A percentile compares a stretch with the other conserved stretches of the same genome.
Conservation (phyloP, 2,888 invertebrate species). For the Hemaris fuciformis region DNA sequence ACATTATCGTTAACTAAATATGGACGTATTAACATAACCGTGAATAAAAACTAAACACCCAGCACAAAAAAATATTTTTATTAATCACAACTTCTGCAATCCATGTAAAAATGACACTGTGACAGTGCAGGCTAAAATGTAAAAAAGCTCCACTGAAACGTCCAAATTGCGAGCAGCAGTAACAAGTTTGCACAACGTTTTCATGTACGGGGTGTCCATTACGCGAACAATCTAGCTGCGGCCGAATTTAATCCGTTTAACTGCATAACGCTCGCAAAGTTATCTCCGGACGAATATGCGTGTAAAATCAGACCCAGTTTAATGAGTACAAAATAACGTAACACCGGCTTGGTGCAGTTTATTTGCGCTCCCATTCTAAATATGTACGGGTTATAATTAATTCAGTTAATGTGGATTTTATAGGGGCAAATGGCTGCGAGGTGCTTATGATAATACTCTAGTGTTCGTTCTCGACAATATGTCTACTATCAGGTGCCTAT, state of each 20-base stretch:
- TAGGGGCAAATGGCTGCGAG: not conserved
- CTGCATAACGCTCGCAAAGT: slow-evolving; percentile 60
- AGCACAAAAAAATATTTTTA: no score
- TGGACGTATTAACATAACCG: no score
- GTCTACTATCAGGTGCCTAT: not conserved
- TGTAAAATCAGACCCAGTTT: slow-evolving; percentile 60
- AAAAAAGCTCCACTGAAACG: slow-evolving; percentile 9
- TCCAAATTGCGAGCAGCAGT: slow-evolving; percentile 28
- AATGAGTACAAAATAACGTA: slow-evolving; percentile 65
- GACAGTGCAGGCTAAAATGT: not conserved
- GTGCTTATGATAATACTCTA: not conserved
- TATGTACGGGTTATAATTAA: slow-evolving; percentile 41
- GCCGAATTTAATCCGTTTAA: slow-evolving; percentile 72
- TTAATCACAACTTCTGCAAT: no score
- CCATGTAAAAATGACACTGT: no score
- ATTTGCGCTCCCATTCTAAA: slow-evolving; percentile 43
- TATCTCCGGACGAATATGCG: slow-evolving; percentile 58
- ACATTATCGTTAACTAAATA: no score
- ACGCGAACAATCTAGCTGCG: slow-evolving; percentile 66
- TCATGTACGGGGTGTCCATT: slow-evolving; percentile 60
- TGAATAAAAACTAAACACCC: no score
- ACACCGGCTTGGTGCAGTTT: slow-evolving; percentile 37
- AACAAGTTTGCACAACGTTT: slow-evolving; percentile 45
- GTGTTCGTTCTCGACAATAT: not conserved
- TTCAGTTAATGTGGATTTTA: slow-evolving; percentile 26